phyloP scores from a whole-genome alignment of 2,888 invertebrate species.

The Lomographa bimaculata region DNA sequence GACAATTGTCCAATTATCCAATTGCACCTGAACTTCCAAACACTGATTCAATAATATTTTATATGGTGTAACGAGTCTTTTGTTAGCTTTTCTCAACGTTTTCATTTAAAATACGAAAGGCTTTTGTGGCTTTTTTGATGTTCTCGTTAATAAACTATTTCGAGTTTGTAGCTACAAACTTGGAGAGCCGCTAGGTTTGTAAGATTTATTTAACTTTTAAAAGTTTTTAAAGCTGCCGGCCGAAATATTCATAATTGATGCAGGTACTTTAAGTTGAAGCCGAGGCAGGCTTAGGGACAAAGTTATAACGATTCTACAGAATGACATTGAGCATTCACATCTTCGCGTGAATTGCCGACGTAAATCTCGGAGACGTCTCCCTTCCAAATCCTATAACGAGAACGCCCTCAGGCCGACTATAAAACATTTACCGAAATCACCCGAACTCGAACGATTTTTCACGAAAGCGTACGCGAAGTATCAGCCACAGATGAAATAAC shows the following conservation, averaged over 20 bases:
- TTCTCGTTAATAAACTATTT: neutral
- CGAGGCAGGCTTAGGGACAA: neutral
- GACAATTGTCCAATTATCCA: too few relatives aligned
- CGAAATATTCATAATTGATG: slow-evolving; percentile 1
- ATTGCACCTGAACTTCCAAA: too few relatives aligned
- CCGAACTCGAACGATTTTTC: slow-evolving; percentile 35
- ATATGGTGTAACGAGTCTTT: too few relatives aligned
- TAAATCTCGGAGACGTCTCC: slow-evolving; percentile 36
- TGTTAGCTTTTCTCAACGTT: too few relatives aligned
- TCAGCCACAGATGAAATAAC: neutral
- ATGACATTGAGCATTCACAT: slow-evolving; percentile 20
- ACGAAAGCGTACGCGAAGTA: slow-evolving; percentile 31
- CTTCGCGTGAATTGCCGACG: slow-evolving; percentile 30
- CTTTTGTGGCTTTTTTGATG: too few relatives aligned
- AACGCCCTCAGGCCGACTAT: slow-evolving; percentile 38
- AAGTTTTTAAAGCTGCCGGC: neutral
- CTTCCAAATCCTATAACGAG: slow-evolving; percentile 37
- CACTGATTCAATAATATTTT: too few relatives aligned
- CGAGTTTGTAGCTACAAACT: neutral
- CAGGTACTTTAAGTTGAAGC: neutral
- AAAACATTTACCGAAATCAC: slow-evolving; percentile 40
- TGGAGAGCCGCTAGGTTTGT: neutral
- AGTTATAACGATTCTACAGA: slow-evolving; percentile 7
- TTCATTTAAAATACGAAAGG: too few relatives aligned
- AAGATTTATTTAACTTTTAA: neutral